Evolutionary conservation across 2,888 invertebrate species (phyloP).

Genomic region (Zhuqinia jingwanae): DNA sequence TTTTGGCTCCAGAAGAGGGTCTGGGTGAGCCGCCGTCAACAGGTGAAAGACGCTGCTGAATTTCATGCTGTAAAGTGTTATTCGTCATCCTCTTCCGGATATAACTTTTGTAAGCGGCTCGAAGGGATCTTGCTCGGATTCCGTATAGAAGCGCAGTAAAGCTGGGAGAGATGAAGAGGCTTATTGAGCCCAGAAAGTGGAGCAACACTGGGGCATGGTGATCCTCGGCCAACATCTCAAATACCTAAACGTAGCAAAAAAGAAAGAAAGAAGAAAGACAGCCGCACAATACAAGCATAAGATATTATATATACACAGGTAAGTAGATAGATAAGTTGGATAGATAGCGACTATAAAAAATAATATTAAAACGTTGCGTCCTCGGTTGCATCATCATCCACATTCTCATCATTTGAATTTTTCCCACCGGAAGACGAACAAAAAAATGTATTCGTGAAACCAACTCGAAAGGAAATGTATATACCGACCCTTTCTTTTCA

Average conservation of each 20-base stretch:
- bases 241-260: constrained; percentile 56
- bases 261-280: not conserved
- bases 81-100: constrained; percentile 79
- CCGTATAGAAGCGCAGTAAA: constrained; percentile 78
- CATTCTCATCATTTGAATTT: not conserved
- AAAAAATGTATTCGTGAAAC: not conserved
- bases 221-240: constrained; percentile 70
- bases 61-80: constrained; percentile 79
- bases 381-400: not conserved
- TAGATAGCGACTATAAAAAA: not conserved
- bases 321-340: not conserved
- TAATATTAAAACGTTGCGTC: not conserved
- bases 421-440: not conserved
- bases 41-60: constrained; percentile 79
- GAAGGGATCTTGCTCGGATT: constrained; percentile 78
- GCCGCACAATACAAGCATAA: not conserved
- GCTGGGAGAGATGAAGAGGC: constrained; percentile 77
- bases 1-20: constrained; percentile 79
- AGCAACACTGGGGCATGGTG: constrained; percentile 74
- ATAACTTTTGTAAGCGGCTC: constrained; percentile 79
- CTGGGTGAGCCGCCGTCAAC: constrained; percentile 78
- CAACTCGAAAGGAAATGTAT: not conserved
- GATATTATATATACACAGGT: too few species aligned
- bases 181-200: constrained; percentile 74
- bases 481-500: not conserved